A percentile compares a stretch with the other conserved stretches of the same genome.
Conservation (phyloP, 2,113 vertebrate species). For the Menidia beryllina region DNA sequence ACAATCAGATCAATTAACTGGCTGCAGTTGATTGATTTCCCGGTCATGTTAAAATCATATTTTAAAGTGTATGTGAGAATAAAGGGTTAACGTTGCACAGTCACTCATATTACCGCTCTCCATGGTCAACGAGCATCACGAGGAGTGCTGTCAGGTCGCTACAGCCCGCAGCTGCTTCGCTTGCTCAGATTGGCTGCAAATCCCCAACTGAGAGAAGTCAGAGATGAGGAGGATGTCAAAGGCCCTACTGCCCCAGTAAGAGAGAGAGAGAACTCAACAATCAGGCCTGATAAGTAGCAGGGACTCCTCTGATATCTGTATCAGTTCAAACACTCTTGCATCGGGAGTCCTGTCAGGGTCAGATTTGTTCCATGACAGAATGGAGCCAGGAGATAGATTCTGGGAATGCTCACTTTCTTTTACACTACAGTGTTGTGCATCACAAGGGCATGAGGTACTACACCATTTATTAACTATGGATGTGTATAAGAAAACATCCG, state of each 20-base stretch:
- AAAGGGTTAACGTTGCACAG: not conserved
- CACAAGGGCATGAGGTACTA: constrained; percentile 2
- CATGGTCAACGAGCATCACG: constrained; percentile 20
- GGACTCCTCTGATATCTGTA: constrained; percentile 72
- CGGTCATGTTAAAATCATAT: constrained; percentile 21
- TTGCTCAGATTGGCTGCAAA: constrained; percentile 14
- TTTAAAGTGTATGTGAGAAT: constrained; percentile 1
- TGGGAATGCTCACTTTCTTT: constrained; percentile 43
- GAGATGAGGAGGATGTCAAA: constrained; percentile 54
- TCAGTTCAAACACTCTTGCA: constrained; percentile 68
- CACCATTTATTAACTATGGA: constrained; percentile 17
- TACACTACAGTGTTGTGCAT: constrained; percentile 2
- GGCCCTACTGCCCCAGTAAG: constrained; percentile 55
- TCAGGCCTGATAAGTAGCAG: constrained; percentile 64
- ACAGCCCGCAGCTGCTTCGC: not conserved
- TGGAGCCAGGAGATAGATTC: constrained; percentile 37
- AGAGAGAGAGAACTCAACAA: constrained; percentile 50
- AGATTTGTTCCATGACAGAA: constrained; percentile 58
- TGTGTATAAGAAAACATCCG: no score
- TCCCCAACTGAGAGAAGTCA: constrained; percentile 42
- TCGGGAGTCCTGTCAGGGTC: constrained; percentile 38
- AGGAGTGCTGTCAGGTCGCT: constrained; percentile 1
- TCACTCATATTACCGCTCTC: constrained; percentile 9
- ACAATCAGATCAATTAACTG: constrained; percentile 40
- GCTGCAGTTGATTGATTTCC: constrained; percentile 46